Base-by-base conservation (phyloP, 2,113 vertebrate species). In the Connochaetes taurinus region DNA sequence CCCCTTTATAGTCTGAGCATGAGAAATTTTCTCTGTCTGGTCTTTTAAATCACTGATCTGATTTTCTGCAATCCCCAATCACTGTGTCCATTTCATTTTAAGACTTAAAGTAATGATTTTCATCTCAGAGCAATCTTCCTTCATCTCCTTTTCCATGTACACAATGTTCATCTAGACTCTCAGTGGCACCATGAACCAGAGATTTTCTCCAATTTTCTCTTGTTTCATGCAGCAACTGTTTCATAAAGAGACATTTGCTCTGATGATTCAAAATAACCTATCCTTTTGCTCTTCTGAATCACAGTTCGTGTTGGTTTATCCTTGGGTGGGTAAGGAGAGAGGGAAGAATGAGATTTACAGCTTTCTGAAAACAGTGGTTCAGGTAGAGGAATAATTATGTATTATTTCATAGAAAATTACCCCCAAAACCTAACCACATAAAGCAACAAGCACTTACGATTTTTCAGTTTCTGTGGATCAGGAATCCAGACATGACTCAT, bases 361-460 rank as follows among this genome's bases (percentile, higher is more conserved):
- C 31, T 67, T 55, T 67, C 67, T 81, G 13, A 16, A 43, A 36
- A 15, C 7, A 3, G 14, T 3, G 50, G 55, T 15, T 64, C n/a
- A 31, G 31, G 2, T 33, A 16, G 23, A 10, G 6, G 6, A 1
- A 5, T 60, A 23, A 52, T 57, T 14, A 33, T 0, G 1, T 23
- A 14, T 1, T 43, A 33, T 4, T n/a, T 16, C 43, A 15, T 4
- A 58, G 40, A 21, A 74, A 58, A 74, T 50, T 33, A 52, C 5
- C n/a, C 74, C 60, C 53, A 25, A 76, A 64, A 16, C 50, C 50
- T 40, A 33, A 50, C 13, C 5, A 0, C 57, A 29, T 55, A 57
- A 90, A 86, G n/a, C 31, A 29, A 25, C 64, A 91, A 58, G 15
- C 29, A 25, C 43, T 50, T 17, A n/a, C 23, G 29, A 3, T 45